phyloP scores from a whole-genome alignment of 2,888 invertebrate genomes.

The Pammene fasciana region DNA sequence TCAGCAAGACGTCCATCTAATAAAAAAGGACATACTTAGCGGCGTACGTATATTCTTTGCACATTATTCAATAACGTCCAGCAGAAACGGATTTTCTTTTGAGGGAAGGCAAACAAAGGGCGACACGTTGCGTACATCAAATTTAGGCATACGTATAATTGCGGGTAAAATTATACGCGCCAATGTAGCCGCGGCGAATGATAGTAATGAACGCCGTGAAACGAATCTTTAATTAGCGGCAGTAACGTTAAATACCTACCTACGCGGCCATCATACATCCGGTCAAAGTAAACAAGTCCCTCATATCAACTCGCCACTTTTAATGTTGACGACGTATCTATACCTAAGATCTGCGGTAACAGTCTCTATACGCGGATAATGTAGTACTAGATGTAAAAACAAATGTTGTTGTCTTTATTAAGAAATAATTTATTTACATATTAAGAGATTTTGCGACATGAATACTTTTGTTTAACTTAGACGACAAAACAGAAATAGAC shows the following conservation, averaged over 20 bases:
- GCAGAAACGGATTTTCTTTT: too few species aligned
- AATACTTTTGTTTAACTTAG: too few species aligned
- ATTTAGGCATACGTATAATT: background rate
- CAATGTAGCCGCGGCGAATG: constrained; percentile 32
- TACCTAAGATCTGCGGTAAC: background rate
- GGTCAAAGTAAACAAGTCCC: constrained; percentile 19
- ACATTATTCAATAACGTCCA: too few species aligned
- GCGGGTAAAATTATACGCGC: constrained; percentile 14
- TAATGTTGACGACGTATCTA: background rate
- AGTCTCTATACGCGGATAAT: background rate
- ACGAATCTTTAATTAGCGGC: constrained; percentile 53
- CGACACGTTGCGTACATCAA: background rate
- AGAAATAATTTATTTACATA: too few species aligned
- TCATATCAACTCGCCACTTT: constrained; percentile 13
- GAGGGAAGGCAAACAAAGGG: too few species aligned
- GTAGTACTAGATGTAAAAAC: background rate
- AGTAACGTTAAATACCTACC: constrained; percentile 45
- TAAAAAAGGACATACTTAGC: too few species aligned
- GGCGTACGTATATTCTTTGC: too few species aligned
- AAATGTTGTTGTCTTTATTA: too few species aligned
- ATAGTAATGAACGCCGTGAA: constrained; percentile 51
- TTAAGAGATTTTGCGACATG: too few species aligned
- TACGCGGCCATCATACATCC: constrained; percentile 42
- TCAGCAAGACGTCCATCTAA: too few species aligned
- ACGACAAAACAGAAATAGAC: too few species aligned